Evolutionary conservation across 2,797 vertebrate genomes (phyloP), one percentile per base, ranked within the genome.

Genomic region (Hyperoplus lanceolatus): DNA sequence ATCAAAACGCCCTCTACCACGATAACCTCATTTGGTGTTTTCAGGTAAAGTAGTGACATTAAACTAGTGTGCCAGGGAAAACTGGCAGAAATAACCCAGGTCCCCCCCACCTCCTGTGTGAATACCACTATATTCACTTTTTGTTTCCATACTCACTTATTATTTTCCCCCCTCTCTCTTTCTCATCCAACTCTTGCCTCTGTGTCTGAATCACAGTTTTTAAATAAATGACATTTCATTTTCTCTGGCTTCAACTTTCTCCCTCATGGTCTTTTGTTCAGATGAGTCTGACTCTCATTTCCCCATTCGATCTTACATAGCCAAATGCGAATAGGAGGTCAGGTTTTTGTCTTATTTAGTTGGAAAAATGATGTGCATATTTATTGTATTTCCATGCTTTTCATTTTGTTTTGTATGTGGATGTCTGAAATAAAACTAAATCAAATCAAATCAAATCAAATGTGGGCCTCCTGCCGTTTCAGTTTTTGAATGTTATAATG

Each of bases 201-300:
- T 46, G 14, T 8, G 12, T 75, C 38, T 80, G 83, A 88, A 60
- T 88, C 82, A 83, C 64, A 12, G 18, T 38, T 11, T 46, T 67
- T 15, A 57, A 42, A 42, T 45, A 1, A 36, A 62, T 21, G 1
- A 18, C 41, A 39, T 71, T 79, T 46, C 41, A 54, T 63, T 68
- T 50, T 13, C 72, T 77, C 61, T 62, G 14, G 18, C 76, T 82
- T 84, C 58, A 48, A 36, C 0, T 2, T 70, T 12, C n/a, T 50
- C 55, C 14, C 14, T 55, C 4, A 16, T 14, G 6, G 56, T 50
- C n/a, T 57, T 29, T 67, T 68, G 42, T 55, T 56, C 36, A 73
- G 15, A 53, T 0, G 13, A 6, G 4, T 18, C 6, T 6, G 3
- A 57, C 71, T 92, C 49, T 92, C 81, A 73, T 81, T 93, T 92